Evolutionary conservation across 2,797 vertebrate genomes (phyloP).

Genomic region (Cephalopachus bancanus): DNA sequence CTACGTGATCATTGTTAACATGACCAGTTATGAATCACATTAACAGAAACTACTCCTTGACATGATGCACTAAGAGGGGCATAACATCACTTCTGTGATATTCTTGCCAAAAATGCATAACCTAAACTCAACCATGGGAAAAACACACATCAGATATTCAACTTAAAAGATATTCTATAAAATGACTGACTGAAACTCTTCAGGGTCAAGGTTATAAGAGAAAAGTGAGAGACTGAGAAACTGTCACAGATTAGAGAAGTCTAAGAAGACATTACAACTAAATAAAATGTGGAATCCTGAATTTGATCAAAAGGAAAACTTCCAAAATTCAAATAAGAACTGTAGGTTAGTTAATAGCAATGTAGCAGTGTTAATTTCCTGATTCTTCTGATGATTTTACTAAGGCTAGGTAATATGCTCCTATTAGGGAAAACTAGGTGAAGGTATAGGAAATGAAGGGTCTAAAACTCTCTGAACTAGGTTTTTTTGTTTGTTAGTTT

Average conservation of each 20-base stretch:
- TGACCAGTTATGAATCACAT: not conserved
- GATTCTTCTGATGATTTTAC: not conserved
- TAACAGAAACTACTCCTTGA: not conserved
- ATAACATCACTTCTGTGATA: not conserved
- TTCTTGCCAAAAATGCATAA: constrained; percentile 22
- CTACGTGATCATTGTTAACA: not conserved
- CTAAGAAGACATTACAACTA: not conserved
- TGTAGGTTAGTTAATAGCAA: not conserved
- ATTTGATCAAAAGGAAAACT: not conserved
- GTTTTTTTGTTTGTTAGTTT: no score
- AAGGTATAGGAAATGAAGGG: not conserved
- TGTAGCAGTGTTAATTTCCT: not conserved
- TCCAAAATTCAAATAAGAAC: not conserved
- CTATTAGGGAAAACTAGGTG: not conserved
- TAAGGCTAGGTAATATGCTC: not conserved
- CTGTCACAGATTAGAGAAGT: not conserved
- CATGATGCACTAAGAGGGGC: not conserved
- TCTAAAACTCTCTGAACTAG: not conserved
- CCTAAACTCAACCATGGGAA: not conserved
- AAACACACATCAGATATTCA: not conserved
- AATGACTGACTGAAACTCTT: not conserved
- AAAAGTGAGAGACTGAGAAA: not conserved
- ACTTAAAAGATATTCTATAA: not conserved
- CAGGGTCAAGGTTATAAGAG: not conserved
- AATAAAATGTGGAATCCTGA: not conserved